Percentiles rank a stretch among this genome's conserved stretches.
Conservation (phyloP, 2,888 invertebrate genomes). For the Lepidocyrtoides sp. region DNA sequence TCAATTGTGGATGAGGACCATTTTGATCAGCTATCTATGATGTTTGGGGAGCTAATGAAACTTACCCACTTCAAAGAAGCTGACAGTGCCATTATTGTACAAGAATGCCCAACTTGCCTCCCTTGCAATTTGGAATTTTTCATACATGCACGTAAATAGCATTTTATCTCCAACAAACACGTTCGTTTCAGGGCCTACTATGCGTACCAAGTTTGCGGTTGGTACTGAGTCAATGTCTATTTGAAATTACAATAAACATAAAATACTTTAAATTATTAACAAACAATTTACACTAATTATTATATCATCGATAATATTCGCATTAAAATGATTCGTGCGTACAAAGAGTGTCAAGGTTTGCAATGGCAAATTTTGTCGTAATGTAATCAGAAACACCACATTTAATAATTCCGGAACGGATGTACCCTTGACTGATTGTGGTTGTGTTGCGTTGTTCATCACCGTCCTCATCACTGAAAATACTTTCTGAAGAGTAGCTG, state of each 20-base stretch:
- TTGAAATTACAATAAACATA: neutral
- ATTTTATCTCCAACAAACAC: conserved; percentile 82
- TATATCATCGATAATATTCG: no score
- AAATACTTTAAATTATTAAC: no score
- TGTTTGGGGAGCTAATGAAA: no score
- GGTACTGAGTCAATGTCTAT: conserved; percentile 79
- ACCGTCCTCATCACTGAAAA: conserved; percentile 80
- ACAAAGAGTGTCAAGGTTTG: conserved; percentile 80
- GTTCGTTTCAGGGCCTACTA: conserved; percentile 80
- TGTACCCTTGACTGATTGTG: conserved; percentile 79
- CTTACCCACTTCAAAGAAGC: conserved; percentile 80
- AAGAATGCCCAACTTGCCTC: conserved; percentile 79
- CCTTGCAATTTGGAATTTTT: conserved; percentile 80
- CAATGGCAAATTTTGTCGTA: conserved; percentile 78
- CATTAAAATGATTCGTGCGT: neutral
- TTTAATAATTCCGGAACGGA: conserved; percentile 79
- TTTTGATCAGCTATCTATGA: no score
- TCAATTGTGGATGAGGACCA: no score
- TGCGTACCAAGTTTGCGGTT: conserved; percentile 73
- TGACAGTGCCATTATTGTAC: conserved; percentile 78
- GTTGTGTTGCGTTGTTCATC: conserved; percentile 72
- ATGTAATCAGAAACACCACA: conserved; percentile 80
- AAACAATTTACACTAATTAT: neutral
- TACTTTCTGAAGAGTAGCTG: conserved; percentile 76
- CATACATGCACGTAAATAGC: conserved; percentile 81